Percentiles rank a stretch among this genome's conserved stretches.
These are phyloP conservation scores for Corvus hawaiiensis DNA, from an alignment of 2,113 vertebrate species.

Conservation along the genomic window DNA sequence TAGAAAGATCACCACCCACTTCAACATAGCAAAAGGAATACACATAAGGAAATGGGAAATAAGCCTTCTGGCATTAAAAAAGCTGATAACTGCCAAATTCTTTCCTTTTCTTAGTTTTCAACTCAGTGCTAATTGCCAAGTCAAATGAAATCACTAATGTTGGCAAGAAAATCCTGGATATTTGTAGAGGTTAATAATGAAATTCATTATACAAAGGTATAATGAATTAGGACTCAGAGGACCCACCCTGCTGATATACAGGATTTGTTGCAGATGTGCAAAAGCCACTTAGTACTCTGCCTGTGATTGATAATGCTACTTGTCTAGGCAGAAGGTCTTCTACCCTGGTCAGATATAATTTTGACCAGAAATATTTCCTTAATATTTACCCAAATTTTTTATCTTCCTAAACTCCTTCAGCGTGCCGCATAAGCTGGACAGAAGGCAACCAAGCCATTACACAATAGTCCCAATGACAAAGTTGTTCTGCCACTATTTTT, in stretches of 20 bases:
- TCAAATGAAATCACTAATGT: neutral
- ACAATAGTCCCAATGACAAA: neutral
- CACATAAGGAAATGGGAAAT: neutral
- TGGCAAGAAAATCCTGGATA: neutral
- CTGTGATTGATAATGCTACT: neutral
- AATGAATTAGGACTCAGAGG: neutral
- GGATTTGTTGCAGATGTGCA: neutral
- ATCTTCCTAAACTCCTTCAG: neutral
- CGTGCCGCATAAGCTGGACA: neutral
- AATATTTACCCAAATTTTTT: neutral
- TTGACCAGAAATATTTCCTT: neutral
- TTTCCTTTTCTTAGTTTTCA: neutral
- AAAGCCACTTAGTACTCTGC: neutral
- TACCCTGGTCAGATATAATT: neutral
- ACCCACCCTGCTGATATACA: neutral
- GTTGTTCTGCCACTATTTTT: neutral
- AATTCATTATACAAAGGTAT: neutral
- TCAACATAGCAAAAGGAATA: neutral
- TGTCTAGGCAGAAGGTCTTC: neutral
- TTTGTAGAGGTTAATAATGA: neutral
- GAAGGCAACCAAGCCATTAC: neutral
- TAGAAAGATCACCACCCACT: neutral
- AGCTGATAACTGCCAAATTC: neutral
- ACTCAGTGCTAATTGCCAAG: neutral
- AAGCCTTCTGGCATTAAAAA: neutral